Percentiles rank a stretch among this genome's conserved stretches.
Conservation (phyloP, 2,113 vertebrate genomes). For the Anoura caudifer region DNA sequence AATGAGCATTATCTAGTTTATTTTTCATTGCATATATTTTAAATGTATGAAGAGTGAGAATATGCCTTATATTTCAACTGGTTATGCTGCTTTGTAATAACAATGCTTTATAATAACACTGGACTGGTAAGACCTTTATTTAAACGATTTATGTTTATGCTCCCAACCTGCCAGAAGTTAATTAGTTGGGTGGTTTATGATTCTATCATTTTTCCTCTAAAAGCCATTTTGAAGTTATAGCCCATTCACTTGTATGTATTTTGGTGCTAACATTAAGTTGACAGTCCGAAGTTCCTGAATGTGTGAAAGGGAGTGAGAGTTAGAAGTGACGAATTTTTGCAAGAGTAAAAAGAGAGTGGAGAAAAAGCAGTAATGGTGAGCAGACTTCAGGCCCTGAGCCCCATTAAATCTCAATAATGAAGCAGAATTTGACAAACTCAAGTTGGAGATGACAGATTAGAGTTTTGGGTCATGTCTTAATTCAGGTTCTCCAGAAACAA, state of each 20-base stretch:
- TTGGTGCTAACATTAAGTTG: not conserved
- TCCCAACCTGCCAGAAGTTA: not conserved
- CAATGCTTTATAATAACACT: not conserved
- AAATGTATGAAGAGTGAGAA: not conserved
- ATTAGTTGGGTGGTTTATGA: not conserved
- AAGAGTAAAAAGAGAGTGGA: not conserved
- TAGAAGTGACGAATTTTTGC: not conserved
- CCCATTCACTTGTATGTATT: not conserved
- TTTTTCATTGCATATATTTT: conserved; percentile 3
- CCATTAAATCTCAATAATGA: not conserved
- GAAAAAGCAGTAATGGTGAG: not conserved
- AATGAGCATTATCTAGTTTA: not conserved
- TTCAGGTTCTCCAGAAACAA: not conserved
- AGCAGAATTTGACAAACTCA: not conserved
- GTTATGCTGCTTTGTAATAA: not conserved
- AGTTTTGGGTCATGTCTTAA: not conserved
- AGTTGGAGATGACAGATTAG: not conserved
- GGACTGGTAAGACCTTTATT: not conserved
- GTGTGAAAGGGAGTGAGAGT: not conserved
- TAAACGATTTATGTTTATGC: not conserved
- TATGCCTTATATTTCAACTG: conserved; percentile 20
- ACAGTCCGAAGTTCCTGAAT: not conserved
- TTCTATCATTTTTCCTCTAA: not conserved
- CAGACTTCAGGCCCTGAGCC: not conserved
- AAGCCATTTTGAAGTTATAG: not conserved